Evolutionary conservation across 1,140 invertebrate species (phyloP), one percentile per base, ranked within the genome.

Genomic region (Micrasema longulum): DNA sequence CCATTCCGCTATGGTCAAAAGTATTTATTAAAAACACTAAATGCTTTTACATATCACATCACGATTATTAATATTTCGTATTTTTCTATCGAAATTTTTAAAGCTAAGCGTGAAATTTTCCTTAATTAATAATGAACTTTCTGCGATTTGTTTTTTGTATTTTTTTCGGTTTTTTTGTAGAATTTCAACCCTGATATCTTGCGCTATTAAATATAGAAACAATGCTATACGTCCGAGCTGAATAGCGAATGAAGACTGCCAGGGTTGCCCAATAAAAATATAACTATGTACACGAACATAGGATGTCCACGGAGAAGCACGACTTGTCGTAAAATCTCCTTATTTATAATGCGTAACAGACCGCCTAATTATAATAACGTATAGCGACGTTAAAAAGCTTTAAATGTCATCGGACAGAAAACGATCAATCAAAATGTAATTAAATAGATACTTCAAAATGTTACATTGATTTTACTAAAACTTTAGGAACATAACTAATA

Each of bases 351-450:
- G 55, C 55, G 55, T 60, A 60, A 60, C 55, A 35, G 36, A 41
- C 55, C 55, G 16, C 36, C 55, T 57, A 43, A 60, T 60, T 60
- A 60, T 60, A 60, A 60, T 60, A 38, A 60, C 55, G 10, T 60
- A 60, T 38, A 20, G 35, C 4, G 20, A 22, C 35, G n/a, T 60
- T 38, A 38, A 60, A 60, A 60, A n/a, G 36, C 36, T 60, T 10
- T 60, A 60, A 60, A 60, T 38, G 55, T 60, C 55, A 18, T 38
- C 55, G 18, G 9, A 41, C 22, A 9, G 35, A 23, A 9, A 10
- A 12, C 55, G 20, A 60, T 60, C 41, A 60, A 60, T 60, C 55
- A 60, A 60, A 60, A 38, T 60, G 16, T 60, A 43, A 60, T 60
- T 60, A 60, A 60, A 60, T 48, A 0, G 18, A 1, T 31, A 31